Evolutionary conservation across 2,113 vertebrate genomes (phyloP).

Genomic region (Gavia stellata): DNA sequence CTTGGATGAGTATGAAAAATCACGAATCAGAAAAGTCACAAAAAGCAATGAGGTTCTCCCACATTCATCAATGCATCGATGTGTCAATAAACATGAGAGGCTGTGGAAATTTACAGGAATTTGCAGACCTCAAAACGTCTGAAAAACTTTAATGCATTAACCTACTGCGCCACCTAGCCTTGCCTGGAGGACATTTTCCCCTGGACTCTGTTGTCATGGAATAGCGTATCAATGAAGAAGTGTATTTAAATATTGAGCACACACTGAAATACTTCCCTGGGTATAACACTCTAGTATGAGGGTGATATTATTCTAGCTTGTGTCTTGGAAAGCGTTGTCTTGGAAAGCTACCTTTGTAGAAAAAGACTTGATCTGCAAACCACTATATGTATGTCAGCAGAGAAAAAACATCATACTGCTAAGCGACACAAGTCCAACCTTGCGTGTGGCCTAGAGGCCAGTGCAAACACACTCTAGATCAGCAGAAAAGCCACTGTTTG

Average conservation of each 20-base stretch:
- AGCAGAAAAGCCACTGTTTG: not conserved
- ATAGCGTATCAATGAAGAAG: not conserved
- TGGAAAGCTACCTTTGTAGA: not conserved
- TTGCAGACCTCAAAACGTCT: not conserved
- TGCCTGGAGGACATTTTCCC: not conserved
- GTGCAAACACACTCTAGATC: not conserved
- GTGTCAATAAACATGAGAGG: not conserved
- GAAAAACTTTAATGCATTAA: not conserved
- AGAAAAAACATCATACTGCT: not conserved
- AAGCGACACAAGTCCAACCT: not conserved
- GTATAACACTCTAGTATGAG: not conserved
- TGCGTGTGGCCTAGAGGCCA: not conserved
- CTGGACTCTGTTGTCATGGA: not conserved
- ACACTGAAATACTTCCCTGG: not conserved
- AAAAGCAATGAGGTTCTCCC: not conserved
- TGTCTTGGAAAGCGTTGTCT: not conserved
- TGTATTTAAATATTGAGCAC: not conserved
- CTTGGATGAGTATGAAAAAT: not conserved
- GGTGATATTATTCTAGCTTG: not conserved
- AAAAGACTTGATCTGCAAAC: not conserved
- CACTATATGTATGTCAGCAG: fast-evolving
- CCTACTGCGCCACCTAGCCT: conserved; percentile 47
- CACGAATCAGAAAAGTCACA: not conserved
- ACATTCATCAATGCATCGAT: not conserved
- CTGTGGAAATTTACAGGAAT: conserved; percentile 54